Percentiles rank a stretch among this genome's conserved stretches.
These are phyloP conservation scores for Gymnothorax javanicus DNA, from an alignment of 2,797 vertebrate genomes.

Conservation along the genomic window DNA sequence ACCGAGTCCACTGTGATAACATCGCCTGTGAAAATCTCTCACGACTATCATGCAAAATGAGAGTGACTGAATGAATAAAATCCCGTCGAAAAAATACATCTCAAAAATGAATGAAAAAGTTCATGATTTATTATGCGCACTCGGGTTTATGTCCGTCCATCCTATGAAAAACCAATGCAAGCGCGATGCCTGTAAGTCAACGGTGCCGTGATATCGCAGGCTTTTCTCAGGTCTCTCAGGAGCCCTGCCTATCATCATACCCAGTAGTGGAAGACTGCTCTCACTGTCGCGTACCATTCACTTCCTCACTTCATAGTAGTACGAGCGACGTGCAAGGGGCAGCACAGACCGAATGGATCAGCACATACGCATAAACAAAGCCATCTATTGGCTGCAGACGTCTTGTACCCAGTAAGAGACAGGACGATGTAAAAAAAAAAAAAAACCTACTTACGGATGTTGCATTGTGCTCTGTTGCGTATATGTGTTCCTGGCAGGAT, in stretches of 20 bases:
- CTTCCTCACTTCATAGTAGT: constrained; percentile 8
- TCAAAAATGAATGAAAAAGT: too few relatives aligned
- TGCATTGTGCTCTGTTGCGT: constrained; percentile 45
- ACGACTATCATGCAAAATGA: too few relatives aligned
- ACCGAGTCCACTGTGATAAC: too few relatives aligned
- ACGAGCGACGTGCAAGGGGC: constrained; percentile 15
- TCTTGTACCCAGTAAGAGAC: constrained; percentile 59
- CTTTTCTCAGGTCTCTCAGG: not conserved
- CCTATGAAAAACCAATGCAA: not conserved
- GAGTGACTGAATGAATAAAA: too few relatives aligned
- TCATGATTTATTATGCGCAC: not conserved
- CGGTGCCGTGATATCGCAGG: not conserved
- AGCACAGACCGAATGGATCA: constrained; percentile 25
- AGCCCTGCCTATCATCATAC: not conserved
- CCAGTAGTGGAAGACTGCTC: not conserved
- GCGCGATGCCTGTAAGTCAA: not conserved
- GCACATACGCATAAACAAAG: constrained; percentile 41
- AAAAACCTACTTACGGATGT: constrained; percentile 51
- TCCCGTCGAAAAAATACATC: too few relatives aligned
- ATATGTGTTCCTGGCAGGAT: constrained; percentile 51
- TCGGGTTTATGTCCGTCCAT: not conserved
- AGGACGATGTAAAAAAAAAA: constrained; percentile 45
- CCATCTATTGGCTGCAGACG: constrained; percentile 57
- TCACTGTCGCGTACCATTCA: not conserved
- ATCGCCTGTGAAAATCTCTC: too few relatives aligned